These are phyloP conservation scores for Dendropsophus ebraccatus DNA, from an alignment of 2,113 vertebrate species.

Conservation along the genomic window DNA sequence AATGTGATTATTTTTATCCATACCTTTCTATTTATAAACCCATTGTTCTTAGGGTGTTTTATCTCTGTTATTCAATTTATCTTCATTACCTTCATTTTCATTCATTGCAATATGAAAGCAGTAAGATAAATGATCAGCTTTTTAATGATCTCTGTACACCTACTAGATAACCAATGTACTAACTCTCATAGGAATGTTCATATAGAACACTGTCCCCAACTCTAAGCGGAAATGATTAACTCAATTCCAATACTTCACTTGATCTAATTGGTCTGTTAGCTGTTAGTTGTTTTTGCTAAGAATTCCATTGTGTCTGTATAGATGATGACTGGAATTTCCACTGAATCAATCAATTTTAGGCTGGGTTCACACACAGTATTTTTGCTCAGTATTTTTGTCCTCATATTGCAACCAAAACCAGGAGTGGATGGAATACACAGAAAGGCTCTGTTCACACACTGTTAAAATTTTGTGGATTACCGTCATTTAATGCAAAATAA, in stretches of 20 bases:
- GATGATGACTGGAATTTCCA: background rate
- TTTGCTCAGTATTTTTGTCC: too few species aligned
- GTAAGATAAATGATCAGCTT: constrained; percentile 2
- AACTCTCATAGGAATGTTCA: background rate
- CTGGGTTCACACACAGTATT: too few species aligned
- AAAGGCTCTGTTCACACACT: too few species aligned
- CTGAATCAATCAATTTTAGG: background rate
- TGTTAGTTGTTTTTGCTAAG: background rate
- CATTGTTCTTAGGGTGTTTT: constrained; percentile 16
- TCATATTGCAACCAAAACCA: too few species aligned
- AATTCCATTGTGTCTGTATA: background rate
- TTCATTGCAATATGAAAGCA: constrained; percentile 6
- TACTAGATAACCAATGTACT: background rate
- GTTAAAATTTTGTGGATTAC: too few species aligned
- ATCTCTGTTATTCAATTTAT: constrained; percentile 27
- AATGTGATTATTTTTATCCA: background rate
- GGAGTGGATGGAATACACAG: too few species aligned
- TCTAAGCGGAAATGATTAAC: background rate
- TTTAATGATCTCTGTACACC: constrained; percentile 9
- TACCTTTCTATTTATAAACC: constrained; percentile 22
- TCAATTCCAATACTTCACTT: background rate
- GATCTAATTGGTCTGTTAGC: background rate
- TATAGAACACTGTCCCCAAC: background rate
- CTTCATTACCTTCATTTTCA: constrained; percentile 17
- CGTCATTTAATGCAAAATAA: too few species aligned